Percentiles rank a stretch among this genome's conserved stretches.
phyloP scores from a whole-genome alignment of 2,113 vertebrate species.

The Trachemys scripta region DNA sequence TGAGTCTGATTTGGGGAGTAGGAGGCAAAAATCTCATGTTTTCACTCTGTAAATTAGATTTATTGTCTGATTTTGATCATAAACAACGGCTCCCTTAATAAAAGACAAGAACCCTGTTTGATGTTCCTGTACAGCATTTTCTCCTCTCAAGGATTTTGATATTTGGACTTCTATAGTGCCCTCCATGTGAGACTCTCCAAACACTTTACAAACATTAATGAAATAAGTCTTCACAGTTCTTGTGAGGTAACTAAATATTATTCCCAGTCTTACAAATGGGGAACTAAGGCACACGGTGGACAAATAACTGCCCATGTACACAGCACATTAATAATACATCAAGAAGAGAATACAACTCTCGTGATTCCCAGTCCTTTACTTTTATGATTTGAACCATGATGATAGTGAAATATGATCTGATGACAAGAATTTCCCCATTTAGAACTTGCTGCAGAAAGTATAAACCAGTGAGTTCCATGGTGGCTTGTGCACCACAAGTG shows the following conservation, averaged over 20 bases:
- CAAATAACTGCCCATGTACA: not conserved
- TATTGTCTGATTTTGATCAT: not conserved
- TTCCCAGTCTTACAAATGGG: not conserved
- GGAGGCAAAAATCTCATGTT: not conserved
- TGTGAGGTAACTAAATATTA: not conserved
- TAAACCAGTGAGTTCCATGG: not conserved
- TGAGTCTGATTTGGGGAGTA: not conserved
- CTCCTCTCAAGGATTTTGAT: not conserved
- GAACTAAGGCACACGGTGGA: not conserved
- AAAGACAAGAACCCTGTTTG: not conserved
- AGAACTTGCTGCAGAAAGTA: not conserved
- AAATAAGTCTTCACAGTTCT: not conserved
- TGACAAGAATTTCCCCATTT: not conserved
- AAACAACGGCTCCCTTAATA: not conserved
- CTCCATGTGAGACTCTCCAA: not conserved
- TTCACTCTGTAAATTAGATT: not conserved
- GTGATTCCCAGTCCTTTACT: not conserved
- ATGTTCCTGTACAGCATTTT: not conserved
- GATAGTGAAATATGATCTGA: not conserved
- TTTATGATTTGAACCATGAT: not conserved
- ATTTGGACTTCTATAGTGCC: not conserved
- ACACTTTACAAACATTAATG: not conserved
- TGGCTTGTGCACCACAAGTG: not conserved
- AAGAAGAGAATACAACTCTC: not conserved
- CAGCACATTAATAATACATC: not conserved